Conservation (phyloP, 2,888 invertebrate species). For the Theretra japonica region DNA sequence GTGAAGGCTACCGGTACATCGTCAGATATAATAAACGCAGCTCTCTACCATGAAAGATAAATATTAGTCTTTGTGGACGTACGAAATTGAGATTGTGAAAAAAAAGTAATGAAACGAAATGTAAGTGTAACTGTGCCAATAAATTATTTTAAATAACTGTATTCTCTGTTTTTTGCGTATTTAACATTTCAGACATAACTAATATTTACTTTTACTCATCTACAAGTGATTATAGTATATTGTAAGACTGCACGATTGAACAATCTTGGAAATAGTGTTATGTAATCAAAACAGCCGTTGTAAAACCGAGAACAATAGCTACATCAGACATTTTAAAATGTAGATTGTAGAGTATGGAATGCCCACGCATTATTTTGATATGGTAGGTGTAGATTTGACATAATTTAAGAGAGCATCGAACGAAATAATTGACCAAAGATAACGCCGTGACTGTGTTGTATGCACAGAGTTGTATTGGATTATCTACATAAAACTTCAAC, state of each 20-base stretch:
- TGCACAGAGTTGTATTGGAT: constrained; percentile 55
- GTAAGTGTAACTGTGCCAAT: background rate
- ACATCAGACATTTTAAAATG: too few relatives aligned
- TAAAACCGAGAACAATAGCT: too few relatives aligned
- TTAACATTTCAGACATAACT: background rate
- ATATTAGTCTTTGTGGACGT: background rate
- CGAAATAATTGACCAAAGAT: background rate
- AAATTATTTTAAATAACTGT: background rate
- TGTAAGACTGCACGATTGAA: too few relatives aligned
- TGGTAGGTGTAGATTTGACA: too few relatives aligned
- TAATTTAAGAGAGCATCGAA: too few relatives aligned
- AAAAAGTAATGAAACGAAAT: background rate
- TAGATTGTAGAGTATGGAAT: too few relatives aligned
- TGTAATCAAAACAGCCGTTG: too few relatives aligned
- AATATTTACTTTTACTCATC: background rate
- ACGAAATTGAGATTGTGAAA: background rate
- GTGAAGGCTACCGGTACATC: constrained; percentile 1
- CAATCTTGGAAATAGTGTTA: too few relatives aligned
- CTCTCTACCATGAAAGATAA: background rate
- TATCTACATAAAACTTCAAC: constrained; percentile 50
- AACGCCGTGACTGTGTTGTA: background rate
- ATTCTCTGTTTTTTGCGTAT: background rate
- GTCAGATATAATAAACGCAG: background rate
- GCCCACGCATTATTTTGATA: too few relatives aligned
- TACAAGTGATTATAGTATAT: constrained; percentile 25